A percentile compares a stretch with the other conserved stretches of the same genome.
These are phyloP conservation scores for Lasiurus borealis DNA, from an alignment of 2,113 vertebrate genomes.

Conservation along the genomic window DNA sequence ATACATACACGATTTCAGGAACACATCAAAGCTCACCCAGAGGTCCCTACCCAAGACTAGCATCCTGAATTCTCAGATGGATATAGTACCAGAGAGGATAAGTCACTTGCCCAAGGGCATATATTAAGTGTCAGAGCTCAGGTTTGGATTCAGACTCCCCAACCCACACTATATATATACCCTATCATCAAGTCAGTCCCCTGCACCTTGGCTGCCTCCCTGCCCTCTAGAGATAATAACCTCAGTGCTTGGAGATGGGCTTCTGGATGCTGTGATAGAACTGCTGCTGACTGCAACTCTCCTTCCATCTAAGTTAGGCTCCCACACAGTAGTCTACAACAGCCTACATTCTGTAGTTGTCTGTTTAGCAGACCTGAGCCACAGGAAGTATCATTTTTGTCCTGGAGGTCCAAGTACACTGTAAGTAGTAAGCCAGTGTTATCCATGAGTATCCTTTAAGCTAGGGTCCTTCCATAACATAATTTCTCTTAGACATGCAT, in stretches of 20 bases:
- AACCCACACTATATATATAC: not conserved
- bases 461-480: not conserved
- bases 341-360: not conserved
- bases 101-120: not conserved
- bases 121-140: not conserved
- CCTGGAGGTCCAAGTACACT: not conserved
- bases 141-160: not conserved
- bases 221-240: conserved; percentile 50
- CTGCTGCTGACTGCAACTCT: not conserved
- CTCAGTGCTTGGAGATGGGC: not conserved
- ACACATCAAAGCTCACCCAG: not conserved
- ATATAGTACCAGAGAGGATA: not conserved
- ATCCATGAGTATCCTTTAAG: not conserved
- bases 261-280: conserved; percentile 27
- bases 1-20: not conserved
- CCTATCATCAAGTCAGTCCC: not conserved
- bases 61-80: not conserved
- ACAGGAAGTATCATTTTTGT: not conserved
- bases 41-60: not conserved
- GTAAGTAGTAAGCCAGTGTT: not conserved
- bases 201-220: not conserved
- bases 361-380: not conserved
- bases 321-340: not conserved
- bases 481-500: not conserved
- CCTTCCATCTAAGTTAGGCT: not conserved